Percentiles rank a stretch among this genome's conserved stretches.
Conservation (phyloP, 2,888 invertebrate genomes). For the Melieria picta region DNA sequence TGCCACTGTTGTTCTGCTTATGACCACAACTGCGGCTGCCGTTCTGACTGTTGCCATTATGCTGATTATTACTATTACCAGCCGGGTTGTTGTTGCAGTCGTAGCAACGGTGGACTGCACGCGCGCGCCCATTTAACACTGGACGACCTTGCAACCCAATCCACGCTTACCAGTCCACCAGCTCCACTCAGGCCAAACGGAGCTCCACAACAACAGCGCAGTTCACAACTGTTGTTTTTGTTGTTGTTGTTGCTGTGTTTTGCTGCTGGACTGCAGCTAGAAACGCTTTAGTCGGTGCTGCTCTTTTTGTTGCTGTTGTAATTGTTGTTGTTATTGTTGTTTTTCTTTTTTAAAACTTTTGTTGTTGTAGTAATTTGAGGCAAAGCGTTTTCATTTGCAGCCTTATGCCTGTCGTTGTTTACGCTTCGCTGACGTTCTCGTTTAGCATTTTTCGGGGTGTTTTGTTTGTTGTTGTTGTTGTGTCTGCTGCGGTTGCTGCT, state of each 20-base stretch:
- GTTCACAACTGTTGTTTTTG: no score
- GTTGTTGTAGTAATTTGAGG: no score
- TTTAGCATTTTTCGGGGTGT: conserved; percentile 11
- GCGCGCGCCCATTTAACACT: conserved; percentile 46
- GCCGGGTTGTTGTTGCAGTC: conserved; percentile 25
- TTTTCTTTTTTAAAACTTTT: no score
- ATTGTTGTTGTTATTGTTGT: no score
- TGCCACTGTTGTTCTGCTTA: no score
- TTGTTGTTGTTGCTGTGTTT: no score
- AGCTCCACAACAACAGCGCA: no score
- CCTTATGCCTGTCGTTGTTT: conserved; percentile 24
- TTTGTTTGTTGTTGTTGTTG: conserved; percentile 23
- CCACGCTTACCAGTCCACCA: conserved; percentile 44
- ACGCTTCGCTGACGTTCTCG: conserved; percentile 43
- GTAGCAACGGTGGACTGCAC: background rate
- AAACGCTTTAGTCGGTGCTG: no score
- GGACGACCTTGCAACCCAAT: conserved; percentile 65
- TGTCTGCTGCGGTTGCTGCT: conserved; percentile 14
- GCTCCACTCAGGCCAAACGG: background rate
- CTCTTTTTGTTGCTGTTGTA: no score
- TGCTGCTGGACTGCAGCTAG: no score
- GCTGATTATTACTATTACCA: conserved; percentile 14
- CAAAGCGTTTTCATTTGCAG: no score
- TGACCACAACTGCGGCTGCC: conserved; percentile 21
- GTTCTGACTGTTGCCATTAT: conserved; percentile 17